Percentiles rank a stretch among this genome's conserved stretches.
Evolutionary conservation across 2,797 vertebrate species (phyloP).

Genomic region (Lutjanus campechanus): DNA sequence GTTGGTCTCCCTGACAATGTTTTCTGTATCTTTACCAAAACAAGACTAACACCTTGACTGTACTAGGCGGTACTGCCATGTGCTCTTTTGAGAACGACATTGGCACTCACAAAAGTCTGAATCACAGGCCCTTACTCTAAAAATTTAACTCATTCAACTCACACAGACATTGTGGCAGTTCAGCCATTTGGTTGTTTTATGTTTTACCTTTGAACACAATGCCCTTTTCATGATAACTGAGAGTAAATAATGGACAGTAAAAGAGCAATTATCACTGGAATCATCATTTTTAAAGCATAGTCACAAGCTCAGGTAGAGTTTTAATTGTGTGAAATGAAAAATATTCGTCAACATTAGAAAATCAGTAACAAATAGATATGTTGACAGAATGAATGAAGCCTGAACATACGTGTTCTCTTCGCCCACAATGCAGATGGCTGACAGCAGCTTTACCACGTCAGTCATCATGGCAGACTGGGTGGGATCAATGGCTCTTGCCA

Average conservation of each 20-base stretch:
- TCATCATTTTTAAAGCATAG: conserved; percentile 4
- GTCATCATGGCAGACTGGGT: conserved; percentile 95
- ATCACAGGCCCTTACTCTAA: neutral
- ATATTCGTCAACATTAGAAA: conserved; percentile 13
- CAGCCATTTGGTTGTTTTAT: neutral
- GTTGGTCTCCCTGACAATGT: neutral
- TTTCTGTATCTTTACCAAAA: neutral
- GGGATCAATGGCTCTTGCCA: conserved; percentile 94
- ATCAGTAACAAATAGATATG: conserved; percentile 12
- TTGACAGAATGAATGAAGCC: conserved; percentile 25
- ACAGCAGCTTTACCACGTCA: conserved; percentile 95
- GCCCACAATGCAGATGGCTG: conserved; percentile 97
- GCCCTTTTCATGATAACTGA: neutral
- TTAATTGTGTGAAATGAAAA: neutral
- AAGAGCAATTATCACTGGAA: neutral
- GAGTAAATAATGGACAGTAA: neutral
- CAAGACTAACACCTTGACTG: neutral
- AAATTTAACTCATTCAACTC: neutral
- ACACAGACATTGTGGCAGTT: neutral
- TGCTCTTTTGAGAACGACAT: neutral
- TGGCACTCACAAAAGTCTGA: neutral
- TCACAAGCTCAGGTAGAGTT: neutral
- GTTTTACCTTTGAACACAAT: neutral
- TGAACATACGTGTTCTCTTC: conserved; percentile 95
- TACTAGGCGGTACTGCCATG: neutral